Conservation (phyloP, 2,797 vertebrate species). For the Crenichthys baileyi region DNA sequence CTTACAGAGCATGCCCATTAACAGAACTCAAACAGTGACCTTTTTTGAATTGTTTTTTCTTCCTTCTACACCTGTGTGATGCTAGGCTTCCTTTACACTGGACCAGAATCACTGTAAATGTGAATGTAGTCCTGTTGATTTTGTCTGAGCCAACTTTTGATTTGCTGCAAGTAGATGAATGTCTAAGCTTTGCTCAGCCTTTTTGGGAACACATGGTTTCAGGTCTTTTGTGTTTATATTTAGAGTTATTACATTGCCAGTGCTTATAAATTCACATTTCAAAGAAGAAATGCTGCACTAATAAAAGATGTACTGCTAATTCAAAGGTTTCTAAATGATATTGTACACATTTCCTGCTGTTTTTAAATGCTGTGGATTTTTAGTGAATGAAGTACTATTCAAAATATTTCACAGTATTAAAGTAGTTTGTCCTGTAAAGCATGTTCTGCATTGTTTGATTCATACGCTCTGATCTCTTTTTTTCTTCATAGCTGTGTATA, state of each 20-base stretch:
- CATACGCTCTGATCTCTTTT: conserved; percentile 20
- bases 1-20: conserved; percentile 68
- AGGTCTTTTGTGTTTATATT: conserved; percentile 15
- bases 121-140: conserved; percentile 22
- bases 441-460: conserved; percentile 30
- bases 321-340: conserved; percentile 4
- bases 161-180: conserved; percentile 18
- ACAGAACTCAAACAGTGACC: conserved; percentile 3
- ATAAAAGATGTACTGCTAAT: conserved; percentile 1
- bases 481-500: conserved; percentile 24
- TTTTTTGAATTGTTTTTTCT: conserved; percentile 39
- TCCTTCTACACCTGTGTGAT: neutral
- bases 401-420: conserved; percentile 2
- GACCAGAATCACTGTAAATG: conserved; percentile 42
- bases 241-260: conserved; percentile 25
- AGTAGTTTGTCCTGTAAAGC: conserved; percentile 11
- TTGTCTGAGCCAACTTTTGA: conserved; percentile 3
- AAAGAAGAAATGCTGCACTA: conserved; percentile 8
- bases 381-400: neutral
- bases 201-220: neutral
- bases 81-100: conserved; percentile 54
- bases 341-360: conserved; percentile 3
- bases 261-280: conserved; percentile 12
- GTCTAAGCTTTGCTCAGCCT: neutral
- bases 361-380: neutral